phyloP scores from a whole-genome alignment of 1,140 invertebrate species.

The Drosophila pallidifrons region DNA sequence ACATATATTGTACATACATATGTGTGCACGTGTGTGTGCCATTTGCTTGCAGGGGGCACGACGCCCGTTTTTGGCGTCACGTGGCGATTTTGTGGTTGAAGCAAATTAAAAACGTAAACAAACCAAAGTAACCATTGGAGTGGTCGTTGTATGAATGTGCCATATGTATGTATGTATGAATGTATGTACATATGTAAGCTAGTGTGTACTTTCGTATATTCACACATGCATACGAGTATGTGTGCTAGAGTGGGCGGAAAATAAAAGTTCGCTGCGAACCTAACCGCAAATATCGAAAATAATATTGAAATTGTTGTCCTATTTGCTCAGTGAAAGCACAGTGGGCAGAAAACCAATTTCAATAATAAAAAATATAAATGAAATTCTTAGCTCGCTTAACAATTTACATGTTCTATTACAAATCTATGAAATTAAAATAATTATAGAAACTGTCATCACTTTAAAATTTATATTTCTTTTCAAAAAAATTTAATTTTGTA shows the following conservation, averaged over 20 bases:
- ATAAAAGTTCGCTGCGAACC: slow-evolving; percentile 20
- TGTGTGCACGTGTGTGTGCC: slow-evolving; percentile 6
- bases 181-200: slow-evolving; percentile 2
- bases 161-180: background rate
- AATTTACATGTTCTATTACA: too few species aligned
- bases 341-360: background rate
- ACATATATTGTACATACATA: background rate
- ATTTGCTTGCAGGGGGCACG: slow-evolving; percentile 26
- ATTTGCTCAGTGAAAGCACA: slow-evolving; percentile 24
- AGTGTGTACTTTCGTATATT: background rate
- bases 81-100: slow-evolving; percentile 57
- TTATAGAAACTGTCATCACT: too few species aligned
- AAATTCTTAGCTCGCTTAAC: too few species aligned
- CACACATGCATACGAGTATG: background rate
- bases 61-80: slow-evolving; percentile 55
- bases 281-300: slow-evolving; percentile 28
- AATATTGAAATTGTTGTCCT: slow-evolving; percentile 25
- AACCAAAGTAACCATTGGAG: slow-evolving; percentile 32
- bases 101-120: slow-evolving; percentile 76
- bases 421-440: too few species aligned
- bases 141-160: slow-evolving; percentile 3
- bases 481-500: too few species aligned
- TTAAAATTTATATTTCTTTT: too few species aligned
- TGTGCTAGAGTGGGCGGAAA: slow-evolving; percentile 28
- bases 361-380: too few species aligned